phyloP scores from a whole-genome alignment of 1,140 invertebrate species.

The Campoletis sonorensis region DNA sequence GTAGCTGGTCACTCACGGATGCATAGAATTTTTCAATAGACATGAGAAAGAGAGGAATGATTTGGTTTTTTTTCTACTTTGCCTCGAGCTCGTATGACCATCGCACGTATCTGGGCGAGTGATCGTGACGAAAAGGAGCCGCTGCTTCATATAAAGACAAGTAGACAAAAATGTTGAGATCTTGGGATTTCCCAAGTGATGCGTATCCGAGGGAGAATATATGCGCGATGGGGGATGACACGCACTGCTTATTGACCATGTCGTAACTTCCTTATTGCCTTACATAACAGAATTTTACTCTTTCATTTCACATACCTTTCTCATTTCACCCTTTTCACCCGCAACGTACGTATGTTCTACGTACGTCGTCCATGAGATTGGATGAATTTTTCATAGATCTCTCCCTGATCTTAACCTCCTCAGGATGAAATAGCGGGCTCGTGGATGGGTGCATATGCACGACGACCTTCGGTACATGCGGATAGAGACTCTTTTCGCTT shows the following conservation, averaged over 20 bases:
- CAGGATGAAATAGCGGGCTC: background rate
- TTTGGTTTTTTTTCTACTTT: slow-evolving; percentile 26
- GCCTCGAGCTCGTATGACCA: background rate
- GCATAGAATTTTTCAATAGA: slow-evolving; percentile 55
- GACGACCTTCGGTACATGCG: background rate
- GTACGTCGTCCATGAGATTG: background rate
- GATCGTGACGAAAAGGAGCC: slow-evolving; percentile 42
- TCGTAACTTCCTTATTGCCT: slow-evolving; percentile 25
- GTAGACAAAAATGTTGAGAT: slow-evolving; percentile 31
- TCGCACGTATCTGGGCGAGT: slow-evolving; percentile 11
- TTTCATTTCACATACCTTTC: background rate
- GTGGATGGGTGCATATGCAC: too few species aligned
- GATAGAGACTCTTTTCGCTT: background rate
- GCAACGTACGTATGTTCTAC: too few species aligned
- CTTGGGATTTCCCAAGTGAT: slow-evolving; percentile 49
- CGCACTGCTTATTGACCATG: slow-evolving; percentile 32
- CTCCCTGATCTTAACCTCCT: slow-evolving; percentile 1
- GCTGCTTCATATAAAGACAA: background rate
- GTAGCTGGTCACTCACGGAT: slow-evolving; percentile 48
- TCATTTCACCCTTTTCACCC: slow-evolving; percentile 18
- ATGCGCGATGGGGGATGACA: background rate
- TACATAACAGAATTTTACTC: slow-evolving; percentile 24
- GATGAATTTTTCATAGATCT: slow-evolving; percentile 17
- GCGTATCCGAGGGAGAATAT: background rate
- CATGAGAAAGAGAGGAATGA: slow-evolving; percentile 40